phyloP scores from a whole-genome alignment of 2,797 vertebrate genomes.

The Labroides dimidiatus region DNA sequence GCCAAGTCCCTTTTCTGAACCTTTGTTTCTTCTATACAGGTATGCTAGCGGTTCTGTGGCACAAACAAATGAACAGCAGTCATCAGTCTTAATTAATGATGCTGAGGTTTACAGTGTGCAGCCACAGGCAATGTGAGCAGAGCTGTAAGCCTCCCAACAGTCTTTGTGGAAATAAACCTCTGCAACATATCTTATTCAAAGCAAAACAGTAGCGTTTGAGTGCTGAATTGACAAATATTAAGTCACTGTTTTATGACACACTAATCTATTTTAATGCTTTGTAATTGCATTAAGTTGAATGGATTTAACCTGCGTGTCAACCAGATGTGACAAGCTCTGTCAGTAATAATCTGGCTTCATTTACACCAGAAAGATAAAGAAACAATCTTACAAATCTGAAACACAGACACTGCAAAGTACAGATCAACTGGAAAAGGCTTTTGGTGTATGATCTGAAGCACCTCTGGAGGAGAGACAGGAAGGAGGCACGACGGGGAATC shows the following conservation, averaged over 20 bases:
- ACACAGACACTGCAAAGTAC: neutral
- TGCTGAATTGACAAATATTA: neutral
- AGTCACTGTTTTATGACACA: neutral
- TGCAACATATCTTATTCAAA: neutral
- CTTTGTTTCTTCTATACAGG: conserved; percentile 8
- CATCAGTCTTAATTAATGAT: conserved; percentile 12
- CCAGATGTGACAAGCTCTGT: neutral
- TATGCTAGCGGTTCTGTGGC: neutral
- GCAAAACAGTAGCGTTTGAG: neutral
- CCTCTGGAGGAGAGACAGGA: neutral
- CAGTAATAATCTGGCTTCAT: neutral
- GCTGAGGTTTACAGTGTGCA: neutral
- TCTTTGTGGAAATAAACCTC: neutral
- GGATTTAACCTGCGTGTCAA: neutral
- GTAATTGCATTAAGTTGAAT: neutral
- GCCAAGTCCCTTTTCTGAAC: conserved; percentile 10
- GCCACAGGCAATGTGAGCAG: neutral
- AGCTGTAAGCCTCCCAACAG: neutral
- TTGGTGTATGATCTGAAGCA: neutral
- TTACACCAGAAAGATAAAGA: neutral
- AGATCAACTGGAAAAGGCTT: neutral
- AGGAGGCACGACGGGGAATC: neutral
- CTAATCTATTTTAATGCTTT: neutral
- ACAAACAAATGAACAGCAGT: conserved; percentile 25
- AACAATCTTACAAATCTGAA: neutral